phyloP scores from a whole-genome alignment of 2,113 vertebrate genomes.

The Trachemys scripta region DNA sequence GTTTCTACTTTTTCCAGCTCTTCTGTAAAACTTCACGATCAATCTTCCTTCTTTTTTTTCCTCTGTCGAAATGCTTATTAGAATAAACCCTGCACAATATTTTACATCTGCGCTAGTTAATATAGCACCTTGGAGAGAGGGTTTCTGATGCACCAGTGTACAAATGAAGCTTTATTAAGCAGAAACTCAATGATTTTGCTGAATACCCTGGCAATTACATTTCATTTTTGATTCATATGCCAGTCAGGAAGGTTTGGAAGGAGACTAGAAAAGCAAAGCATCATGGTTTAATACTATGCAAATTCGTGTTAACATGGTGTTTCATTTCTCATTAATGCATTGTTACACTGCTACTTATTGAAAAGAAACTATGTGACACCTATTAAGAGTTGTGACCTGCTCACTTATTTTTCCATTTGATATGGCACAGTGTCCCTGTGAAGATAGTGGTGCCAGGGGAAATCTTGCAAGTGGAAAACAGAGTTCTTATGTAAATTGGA shows the following conservation, averaged over 20 bases:
- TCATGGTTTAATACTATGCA: conserved; percentile 68
- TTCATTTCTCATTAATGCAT: conserved; percentile 77
- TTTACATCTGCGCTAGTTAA: conserved; percentile 64
- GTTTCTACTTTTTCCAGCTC: not conserved
- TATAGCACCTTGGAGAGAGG: conserved; percentile 74
- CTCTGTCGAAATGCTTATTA: conserved; percentile 17
- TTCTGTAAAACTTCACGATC: not conserved
- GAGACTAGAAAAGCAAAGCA: conserved; percentile 65
- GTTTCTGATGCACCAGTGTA: conserved; percentile 63
- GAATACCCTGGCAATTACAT: conserved; percentile 78
- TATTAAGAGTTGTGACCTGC: conserved; percentile 69
- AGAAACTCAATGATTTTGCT: conserved; percentile 67
- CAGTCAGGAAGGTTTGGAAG: conserved; percentile 71
- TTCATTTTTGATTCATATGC: conserved; percentile 74
- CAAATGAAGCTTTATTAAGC: conserved; percentile 76
- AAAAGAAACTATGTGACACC: conserved; percentile 70
- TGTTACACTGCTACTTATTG: conserved; percentile 74
- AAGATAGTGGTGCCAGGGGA: conserved; percentile 19
- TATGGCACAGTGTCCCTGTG: conserved; percentile 35
- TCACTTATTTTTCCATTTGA: conserved; percentile 72
- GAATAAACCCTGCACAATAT: conserved; percentile 64
- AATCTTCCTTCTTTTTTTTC: conserved; percentile 27
- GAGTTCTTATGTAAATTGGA: not conserved
- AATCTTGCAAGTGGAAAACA: conserved; percentile 14
- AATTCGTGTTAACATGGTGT: conserved; percentile 77